phyloP scores from a whole-genome alignment of 2,797 vertebrate species.

The Enteromius mattozi region DNA sequence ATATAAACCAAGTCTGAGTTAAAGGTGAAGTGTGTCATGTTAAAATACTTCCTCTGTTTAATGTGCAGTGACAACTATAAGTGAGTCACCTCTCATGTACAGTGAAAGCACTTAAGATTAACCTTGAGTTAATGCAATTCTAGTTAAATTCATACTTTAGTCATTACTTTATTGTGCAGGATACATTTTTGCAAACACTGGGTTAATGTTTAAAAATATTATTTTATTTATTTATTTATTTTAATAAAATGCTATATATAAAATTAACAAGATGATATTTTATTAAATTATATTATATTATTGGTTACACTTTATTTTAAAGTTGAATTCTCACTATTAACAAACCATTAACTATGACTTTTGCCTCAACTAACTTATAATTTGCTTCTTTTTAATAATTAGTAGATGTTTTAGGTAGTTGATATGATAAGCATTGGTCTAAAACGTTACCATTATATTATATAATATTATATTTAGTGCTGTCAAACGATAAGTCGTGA shows the following conservation, averaged over 20 bases:
- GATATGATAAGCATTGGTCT: no score
- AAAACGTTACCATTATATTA: no score
- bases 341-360: no score
- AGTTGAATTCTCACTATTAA: no score
- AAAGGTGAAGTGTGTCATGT: background rate
- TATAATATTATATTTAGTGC: no score
- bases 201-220: background rate
- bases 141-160: background rate
- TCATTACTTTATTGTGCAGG: background rate
- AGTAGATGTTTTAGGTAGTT: no score
- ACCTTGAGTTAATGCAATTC: background rate
- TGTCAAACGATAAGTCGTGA: no score
- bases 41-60: background rate
- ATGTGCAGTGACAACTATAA: background rate
- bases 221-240: background rate
- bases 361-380: no score
- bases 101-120: background rate
- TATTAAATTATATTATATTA: background rate
- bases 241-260: background rate
- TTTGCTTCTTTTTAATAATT: no score
- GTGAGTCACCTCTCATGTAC: background rate
- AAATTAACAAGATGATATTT: background rate
- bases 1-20: background rate
- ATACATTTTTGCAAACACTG: background rate
- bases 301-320: no score